phyloP scores from a whole-genome alignment of 2,888 invertebrate species.

The Diarsia dahlii region DNA sequence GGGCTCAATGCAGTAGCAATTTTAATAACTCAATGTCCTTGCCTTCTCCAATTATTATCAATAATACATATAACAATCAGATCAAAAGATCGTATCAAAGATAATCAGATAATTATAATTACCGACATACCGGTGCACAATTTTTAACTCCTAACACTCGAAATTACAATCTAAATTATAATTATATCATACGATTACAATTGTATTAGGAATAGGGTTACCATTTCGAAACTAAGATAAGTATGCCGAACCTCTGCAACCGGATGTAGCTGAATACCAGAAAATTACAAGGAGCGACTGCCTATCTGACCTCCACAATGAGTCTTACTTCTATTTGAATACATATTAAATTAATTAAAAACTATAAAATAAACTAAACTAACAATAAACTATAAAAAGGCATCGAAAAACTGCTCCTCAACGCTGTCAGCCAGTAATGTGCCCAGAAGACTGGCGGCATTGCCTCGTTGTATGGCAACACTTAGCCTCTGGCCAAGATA shows the following conservation, averaged over 20 bases:
- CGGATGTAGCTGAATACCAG: not conserved
- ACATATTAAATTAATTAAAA: too few species aligned
- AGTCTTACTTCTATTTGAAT: too few species aligned
- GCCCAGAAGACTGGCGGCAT: too few species aligned
- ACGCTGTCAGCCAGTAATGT: too few species aligned
- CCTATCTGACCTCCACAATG: not conserved
- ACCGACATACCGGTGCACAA: constrained; percentile 28
- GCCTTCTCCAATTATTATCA: constrained; percentile 42
- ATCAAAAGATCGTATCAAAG: constrained; percentile 46
- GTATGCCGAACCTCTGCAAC: not conserved
- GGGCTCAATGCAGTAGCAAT: not conserved
- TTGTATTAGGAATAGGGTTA: constrained; percentile 21
- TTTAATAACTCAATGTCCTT: constrained; percentile 16
- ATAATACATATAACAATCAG: constrained; percentile 43
- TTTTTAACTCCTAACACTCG: constrained; percentile 31
- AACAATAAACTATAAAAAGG: too few species aligned
- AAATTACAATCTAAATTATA: constrained; percentile 40
- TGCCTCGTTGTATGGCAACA: too few species aligned
- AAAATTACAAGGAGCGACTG: not conserved
- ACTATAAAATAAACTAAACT: too few species aligned
- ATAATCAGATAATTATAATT: constrained; percentile 39
- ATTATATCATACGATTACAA: constrained; percentile 14
- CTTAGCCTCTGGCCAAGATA: too few species aligned
- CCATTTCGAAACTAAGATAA: not conserved
- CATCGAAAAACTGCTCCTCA: too few species aligned